Percentiles rank a stretch among this genome's conserved stretches.
Conservation (phyloP, 2,888 invertebrate species). For the Gnatocerus cornutus region DNA sequence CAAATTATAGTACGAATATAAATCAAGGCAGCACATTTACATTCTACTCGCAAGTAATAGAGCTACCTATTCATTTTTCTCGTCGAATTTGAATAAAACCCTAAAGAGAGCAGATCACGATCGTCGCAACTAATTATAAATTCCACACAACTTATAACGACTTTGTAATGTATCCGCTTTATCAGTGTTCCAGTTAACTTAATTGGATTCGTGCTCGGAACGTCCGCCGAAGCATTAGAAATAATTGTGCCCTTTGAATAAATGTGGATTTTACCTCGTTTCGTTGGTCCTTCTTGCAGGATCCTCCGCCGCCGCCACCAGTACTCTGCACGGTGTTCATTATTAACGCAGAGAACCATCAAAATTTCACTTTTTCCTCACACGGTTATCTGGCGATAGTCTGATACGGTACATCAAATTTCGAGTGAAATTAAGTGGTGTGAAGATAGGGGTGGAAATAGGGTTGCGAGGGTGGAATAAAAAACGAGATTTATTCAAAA, state of each 20-base stretch:
- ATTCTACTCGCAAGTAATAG: too few species aligned
- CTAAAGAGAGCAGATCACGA: too few species aligned
- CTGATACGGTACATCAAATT: constrained; percentile 27
- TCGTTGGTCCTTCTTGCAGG: constrained; percentile 77
- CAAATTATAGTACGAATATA: too few species aligned
- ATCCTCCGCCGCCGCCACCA: constrained; percentile 75
- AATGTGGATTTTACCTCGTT: constrained; percentile 72
- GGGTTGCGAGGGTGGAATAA: constrained; percentile 27
- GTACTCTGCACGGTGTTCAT: constrained; percentile 81
- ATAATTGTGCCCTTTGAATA: neutral
- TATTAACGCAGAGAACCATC: constrained; percentile 55
- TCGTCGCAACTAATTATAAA: neutral
- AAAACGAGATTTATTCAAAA: constrained; percentile 40
- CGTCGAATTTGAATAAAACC: too few species aligned
- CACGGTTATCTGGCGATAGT: constrained; percentile 10
- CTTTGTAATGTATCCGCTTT: constrained; percentile 1
- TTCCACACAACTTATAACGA: neutral
- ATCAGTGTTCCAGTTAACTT: constrained; percentile 5
- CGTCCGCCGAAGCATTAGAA: constrained; percentile 23
- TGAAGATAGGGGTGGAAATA: constrained; percentile 8
- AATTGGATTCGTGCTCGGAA: constrained; percentile 36
- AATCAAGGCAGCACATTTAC: too few species aligned
- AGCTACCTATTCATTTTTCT: too few species aligned
- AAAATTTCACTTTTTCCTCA: constrained; percentile 34
- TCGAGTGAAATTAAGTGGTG: constrained; percentile 23